Evolutionary conservation across 1,140 invertebrate genomes (phyloP).

Genomic region (Solenopsis invicta): DNA sequence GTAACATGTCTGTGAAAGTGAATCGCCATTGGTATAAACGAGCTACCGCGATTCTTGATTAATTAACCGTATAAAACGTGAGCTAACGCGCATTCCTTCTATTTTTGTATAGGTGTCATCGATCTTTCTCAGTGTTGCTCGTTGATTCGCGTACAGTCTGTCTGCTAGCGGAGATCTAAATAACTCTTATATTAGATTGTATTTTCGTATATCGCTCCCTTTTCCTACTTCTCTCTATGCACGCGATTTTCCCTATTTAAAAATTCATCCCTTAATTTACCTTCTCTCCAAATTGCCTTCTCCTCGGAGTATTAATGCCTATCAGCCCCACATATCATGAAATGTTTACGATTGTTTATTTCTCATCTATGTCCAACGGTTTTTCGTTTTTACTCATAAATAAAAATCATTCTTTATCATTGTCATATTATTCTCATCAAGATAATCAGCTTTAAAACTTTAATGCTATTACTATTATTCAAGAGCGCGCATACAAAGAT

Average conservation of each 20-base stretch:
- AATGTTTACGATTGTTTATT: background rate
- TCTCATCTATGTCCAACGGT: background rate
- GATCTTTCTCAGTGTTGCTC: background rate
- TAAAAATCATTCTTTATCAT: background rate
- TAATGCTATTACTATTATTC: background rate
- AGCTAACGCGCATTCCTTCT: background rate
- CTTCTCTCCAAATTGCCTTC: background rate
- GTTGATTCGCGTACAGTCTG: background rate
- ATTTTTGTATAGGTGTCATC: slow-evolving; percentile 24
- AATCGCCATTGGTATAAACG: slow-evolving; percentile 19
- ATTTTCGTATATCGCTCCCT: background rate
- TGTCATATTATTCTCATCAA: background rate
- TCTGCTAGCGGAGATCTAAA: background rate
- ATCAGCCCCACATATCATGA: background rate
- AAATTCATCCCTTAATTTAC: background rate
- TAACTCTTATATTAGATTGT: background rate
- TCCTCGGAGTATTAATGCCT: background rate
- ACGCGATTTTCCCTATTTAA: slow-evolving; percentile 8
- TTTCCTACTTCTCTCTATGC: background rate
- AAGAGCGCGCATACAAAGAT: background rate
- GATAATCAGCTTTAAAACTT: slow-evolving; percentile 7
- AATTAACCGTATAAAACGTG: slow-evolving; percentile 22
- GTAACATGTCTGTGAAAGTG: background rate
- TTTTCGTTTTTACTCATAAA: background rate
- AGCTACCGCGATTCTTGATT: slow-evolving; percentile 12